Conservation (phyloP, 1,140 invertebrate genomes). For the Leptinotarsa lineolata region DNA sequence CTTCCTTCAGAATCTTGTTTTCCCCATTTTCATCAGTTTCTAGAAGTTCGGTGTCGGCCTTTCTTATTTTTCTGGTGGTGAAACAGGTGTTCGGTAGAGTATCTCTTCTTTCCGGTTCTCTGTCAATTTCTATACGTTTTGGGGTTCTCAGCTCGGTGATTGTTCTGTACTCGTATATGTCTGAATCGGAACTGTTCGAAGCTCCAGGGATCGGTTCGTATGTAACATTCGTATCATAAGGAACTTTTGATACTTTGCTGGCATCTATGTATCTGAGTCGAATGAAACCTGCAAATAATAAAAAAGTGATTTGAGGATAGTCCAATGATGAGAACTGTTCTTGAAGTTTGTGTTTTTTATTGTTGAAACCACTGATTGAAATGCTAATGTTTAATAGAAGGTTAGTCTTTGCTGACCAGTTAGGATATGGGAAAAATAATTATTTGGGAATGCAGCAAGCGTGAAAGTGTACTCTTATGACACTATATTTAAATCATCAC, state of each 20-base stretch:
- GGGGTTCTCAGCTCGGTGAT: slow-evolving; percentile 44
- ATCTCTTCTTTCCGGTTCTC: slow-evolving; percentile 28
- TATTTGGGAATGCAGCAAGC: too few species aligned
- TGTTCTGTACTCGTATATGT: slow-evolving; percentile 35
- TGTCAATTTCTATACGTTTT: slow-evolving; percentile 30
- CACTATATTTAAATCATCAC: too few species aligned
- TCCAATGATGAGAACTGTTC: too few species aligned
- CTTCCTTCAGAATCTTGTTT: slow-evolving; percentile 15
- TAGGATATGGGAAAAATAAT: too few species aligned
- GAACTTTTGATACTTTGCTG: slow-evolving; percentile 29
- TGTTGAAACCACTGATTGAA: too few species aligned
- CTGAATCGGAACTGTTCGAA: slow-evolving; percentile 33
- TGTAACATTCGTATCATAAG: slow-evolving; percentile 8
- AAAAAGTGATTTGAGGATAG: too few species aligned
- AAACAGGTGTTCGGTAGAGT: slow-evolving; percentile 41
- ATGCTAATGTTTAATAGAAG: too few species aligned
- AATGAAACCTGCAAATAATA: slow-evolving; percentile 35
- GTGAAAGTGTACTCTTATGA: too few species aligned
- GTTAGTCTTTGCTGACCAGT: too few species aligned
- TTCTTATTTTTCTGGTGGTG: slow-evolving; percentile 22
- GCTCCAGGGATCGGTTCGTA: slow-evolving; percentile 31
- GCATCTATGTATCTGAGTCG: slow-evolving; percentile 38
- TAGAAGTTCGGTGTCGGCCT: slow-evolving; percentile 3
- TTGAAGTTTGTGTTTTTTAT: too few species aligned
- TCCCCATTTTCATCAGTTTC: slow-evolving; percentile 26